Evolutionary conservation across 2,888 invertebrate genomes (phyloP).

Genomic region (Apodemia duryi): DNA sequence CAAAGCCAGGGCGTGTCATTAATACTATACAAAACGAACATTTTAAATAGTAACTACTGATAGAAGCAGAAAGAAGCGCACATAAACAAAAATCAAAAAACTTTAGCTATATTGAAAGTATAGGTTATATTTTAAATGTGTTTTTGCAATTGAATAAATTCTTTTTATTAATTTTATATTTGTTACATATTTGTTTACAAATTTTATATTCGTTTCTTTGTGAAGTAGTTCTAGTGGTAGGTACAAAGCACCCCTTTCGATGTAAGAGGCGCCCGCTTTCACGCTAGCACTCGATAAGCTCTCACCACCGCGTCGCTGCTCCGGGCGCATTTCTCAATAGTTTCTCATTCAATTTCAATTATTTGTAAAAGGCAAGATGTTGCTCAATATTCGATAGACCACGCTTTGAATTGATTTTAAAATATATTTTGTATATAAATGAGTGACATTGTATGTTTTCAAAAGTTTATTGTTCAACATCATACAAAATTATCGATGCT

Average conservation of each 20-base stretch:
- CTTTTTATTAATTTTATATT: not conserved
- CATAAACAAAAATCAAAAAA: too few species aligned
- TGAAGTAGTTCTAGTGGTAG: conserved; percentile 57
- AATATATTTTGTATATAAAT: not conserved
- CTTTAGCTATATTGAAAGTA: too few species aligned
- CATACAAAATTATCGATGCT: too few species aligned
- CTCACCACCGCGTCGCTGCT: conserved; percentile 35
- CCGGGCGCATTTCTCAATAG: conserved; percentile 21
- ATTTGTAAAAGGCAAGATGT: conserved; percentile 4
- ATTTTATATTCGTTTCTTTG: conserved; percentile 43
- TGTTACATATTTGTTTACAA: conserved; percentile 32
- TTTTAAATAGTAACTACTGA: too few species aligned
- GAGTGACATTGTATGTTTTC: too few species aligned
- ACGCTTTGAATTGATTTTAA: not conserved
- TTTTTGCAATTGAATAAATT: not conserved
- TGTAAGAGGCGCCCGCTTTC: conserved; percentile 53
- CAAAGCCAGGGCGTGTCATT: too few species aligned
- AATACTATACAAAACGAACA: too few species aligned
- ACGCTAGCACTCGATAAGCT: conserved; percentile 63
- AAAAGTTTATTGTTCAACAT: too few species aligned
- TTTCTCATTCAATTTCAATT: conserved; percentile 27
- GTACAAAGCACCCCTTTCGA: conserved; percentile 66
- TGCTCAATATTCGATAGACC: conserved; percentile 2
- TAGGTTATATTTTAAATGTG: too few species aligned
- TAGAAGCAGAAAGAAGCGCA: too few species aligned